Base-by-base conservation (phyloP, 2,888 invertebrate species). In the Euzophera pinguis region DNA sequence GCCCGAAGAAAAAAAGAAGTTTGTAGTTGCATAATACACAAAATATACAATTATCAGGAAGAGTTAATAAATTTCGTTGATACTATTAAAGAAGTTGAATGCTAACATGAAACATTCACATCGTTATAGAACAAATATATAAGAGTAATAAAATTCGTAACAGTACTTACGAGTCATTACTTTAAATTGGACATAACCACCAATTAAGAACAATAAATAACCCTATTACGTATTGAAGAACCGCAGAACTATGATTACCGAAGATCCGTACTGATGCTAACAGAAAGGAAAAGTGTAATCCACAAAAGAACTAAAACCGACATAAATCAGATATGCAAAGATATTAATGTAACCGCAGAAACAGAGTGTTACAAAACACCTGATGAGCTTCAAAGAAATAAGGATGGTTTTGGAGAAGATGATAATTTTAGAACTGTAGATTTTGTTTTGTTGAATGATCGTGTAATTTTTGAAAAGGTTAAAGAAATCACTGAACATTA, bases 401-500 rank as follows among this genome's bases (percentile, higher is more conserved):
- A 51, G 27, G 42, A 34, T 54, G 53, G 52, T 10, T 42, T 53
- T 22, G 37, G n/a, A n/a, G 43, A 48, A 47, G 38, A 27, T 32
- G 27, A 5, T 17, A 37, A 17, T 55, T 38, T 35, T 9, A 37
- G 14, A 53, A 60, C 55, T 47, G 61, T 58, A 61, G 60, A 63
- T 54, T 53, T 55, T 64, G 61, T 56, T 60, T 67, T 64, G 67
- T 58, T 6, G 7, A 41, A 43, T 48, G 52, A 58, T 61, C 59
- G 59, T 53, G 57, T 78, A 73, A 80, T 78, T 80, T 79, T 73
- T 78, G 57, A 51, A 72, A 68, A 78, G 79, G 78, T 78, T 74
- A 74, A 64, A 65, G 65, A 71, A 75, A 66, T 65, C 55, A 64
- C 60, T 63, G 60, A 55, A 58, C 56, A 60, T 53, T 54, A 59